Percentiles rank a stretch among this genome's conserved stretches.
Evolutionary conservation across 2,888 invertebrate genomes (phyloP).

Genomic region (Campaea margaritaria): DNA sequence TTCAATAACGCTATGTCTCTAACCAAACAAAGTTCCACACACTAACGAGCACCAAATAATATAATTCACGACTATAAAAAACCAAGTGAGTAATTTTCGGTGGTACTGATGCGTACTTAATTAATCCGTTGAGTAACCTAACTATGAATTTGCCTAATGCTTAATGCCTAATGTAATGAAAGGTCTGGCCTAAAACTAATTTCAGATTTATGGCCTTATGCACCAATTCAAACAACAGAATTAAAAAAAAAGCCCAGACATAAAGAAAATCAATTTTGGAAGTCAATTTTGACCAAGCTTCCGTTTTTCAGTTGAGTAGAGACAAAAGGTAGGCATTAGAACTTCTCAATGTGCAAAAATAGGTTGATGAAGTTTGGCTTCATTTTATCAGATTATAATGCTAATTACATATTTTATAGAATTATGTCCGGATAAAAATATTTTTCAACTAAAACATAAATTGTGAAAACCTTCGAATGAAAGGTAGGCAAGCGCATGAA

Average conservation of each 20-base stretch:
- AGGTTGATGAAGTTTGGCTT: no score
- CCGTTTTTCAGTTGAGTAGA: no score
- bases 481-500: slow-evolving; percentile 7
- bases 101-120: slow-evolving; percentile 30
- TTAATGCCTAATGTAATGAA: slow-evolving; percentile 7
- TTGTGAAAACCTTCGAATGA: slow-evolving; percentile 9
- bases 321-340: no score
- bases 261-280: no score
- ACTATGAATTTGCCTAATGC: slow-evolving; percentile 13
- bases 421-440: no score
- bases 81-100: slow-evolving; percentile 24
- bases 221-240: no score
- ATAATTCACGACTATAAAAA: slow-evolving; percentile 10
- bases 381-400: no score
- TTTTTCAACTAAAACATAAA: no score
- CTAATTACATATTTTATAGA: no score
- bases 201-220: no score
- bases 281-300: background rate
- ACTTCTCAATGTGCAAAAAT: no score
- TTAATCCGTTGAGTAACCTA: slow-evolving; percentile 20
- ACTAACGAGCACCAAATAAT: background rate
- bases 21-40: background rate
- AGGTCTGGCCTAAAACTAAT: slow-evolving; percentile 17
- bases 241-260: no score
- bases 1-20: background rate